Base-by-base conservation (phyloP, 2,888 invertebrate species). In the Idaea dimidiata region DNA sequence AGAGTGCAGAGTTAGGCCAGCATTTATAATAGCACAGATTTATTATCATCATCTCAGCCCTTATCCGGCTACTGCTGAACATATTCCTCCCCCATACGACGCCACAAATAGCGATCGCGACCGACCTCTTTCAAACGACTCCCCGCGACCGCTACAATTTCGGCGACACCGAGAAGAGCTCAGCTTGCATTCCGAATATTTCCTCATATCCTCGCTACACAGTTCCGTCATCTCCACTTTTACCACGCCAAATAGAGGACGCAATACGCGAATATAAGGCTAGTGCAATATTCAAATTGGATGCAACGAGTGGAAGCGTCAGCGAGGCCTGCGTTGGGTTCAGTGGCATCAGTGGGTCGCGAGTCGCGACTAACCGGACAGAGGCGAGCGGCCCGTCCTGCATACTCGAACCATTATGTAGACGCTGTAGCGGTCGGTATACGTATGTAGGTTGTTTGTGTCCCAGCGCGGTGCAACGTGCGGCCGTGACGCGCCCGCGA, bases 381-480 rank as follows among this genome's bases (percentile, higher is more conserved):
- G 85, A 72, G 74, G 72, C 76, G 76, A 74, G 78, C 79, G 82
- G 33, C 43, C 84, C 82, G 87, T 86, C 86, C 87, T 87, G 89
- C 88, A 87, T 88, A 85, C 86, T 84, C 83, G 82, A 80, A 77
- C 81, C 78, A 80, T 79, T 82, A 82, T 81, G 82, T 83, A 83
- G 78, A 81, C 43, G 57, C 18, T n/a, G 33, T 58, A 53, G 17
- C 16, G 63, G 67, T 83, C 80, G 70, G 68, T 85, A 83, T 84
- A 72, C 72, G 62, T 87, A 82, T 88, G 80, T 88, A 79, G 82
- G 84, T 86, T 89, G 89, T 88, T 90, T 90, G 89, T 88, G 85
- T 84, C 84, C 79, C 82, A 77, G 73, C 73, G 70, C 78, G 73
- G 83, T 87, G 87, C 88, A 87, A 80, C 78, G 89, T 71, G 86